These are phyloP conservation scores for Luperina testacea DNA, from an alignment of 2,888 invertebrate genomes.

Conservation along the genomic window DNA sequence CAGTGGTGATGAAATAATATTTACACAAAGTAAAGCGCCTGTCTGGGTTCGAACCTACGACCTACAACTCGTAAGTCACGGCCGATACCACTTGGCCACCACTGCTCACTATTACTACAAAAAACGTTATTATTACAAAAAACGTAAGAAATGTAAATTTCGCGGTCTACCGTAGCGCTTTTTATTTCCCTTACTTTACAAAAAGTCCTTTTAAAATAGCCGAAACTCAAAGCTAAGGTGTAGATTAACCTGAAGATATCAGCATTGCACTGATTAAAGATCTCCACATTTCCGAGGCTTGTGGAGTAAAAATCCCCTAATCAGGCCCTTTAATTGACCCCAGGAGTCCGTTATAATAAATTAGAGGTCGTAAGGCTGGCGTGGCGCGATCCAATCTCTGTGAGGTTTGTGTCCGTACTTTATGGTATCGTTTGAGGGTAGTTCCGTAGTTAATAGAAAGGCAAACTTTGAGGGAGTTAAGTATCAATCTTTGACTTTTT, in stretches of 20 bases:
- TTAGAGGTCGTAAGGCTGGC: conserved; percentile 38
- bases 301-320: conserved; percentile 42
- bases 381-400: conserved; percentile 54
- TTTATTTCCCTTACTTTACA: background rate
- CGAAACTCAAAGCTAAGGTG: background rate
- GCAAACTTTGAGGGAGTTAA: background rate
- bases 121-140: no score
- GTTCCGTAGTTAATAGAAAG: background rate
- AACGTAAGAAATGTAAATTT: no score
- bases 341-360: conserved; percentile 54
- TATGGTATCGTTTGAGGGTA: conserved; percentile 23
- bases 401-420: conserved; percentile 18
- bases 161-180: no score
- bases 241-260: conserved; percentile 10
- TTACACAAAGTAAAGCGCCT: no score
- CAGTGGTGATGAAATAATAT: no score
- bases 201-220: background rate
- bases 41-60: no score
- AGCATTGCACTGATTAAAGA: conserved; percentile 39
- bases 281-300: background rate
- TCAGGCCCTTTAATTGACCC: conserved; percentile 59
- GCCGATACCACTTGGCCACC: no score
- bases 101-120: no score
- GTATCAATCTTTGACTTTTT: background rate
- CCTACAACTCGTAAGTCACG: no score